Evolutionary conservation across 2,888 invertebrate species (phyloP), one percentile per base, ranked within the genome.

Genomic region (Trypoxylon attenuatum): DNA sequence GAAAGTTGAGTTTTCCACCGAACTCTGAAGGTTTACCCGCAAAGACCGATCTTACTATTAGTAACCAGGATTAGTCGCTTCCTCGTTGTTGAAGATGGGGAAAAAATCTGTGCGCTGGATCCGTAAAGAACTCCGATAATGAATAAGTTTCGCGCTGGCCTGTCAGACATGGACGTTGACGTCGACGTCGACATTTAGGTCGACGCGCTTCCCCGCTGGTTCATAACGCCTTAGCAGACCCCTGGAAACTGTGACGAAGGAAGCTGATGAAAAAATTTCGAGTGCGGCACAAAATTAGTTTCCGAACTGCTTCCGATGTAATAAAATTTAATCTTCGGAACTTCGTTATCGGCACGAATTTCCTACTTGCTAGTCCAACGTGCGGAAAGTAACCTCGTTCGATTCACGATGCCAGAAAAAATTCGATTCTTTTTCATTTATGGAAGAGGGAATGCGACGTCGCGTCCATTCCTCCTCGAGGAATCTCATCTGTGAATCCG

Each of bases 251-350:
- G 33, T 2, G 33, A 4, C 3, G 13, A 10, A 33, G 33, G 25
- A 8, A 5, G 25, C 5, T 8, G 25, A 8, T 8, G 25, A 33
- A 33, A 33, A 33, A 33, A 33, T 33, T 2, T 15, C 49, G 42
- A 19, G 45, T 25, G 47, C 22, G 47, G 49, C 19, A 51, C 42
- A 21, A 63, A 63, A 58, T 67, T 64, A 60, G 56, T 64, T 68
- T 50, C 53, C 56, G 43, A 56, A 55, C 41, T 56, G 43, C 63
- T 54, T 57, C 47, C 61, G 49, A 49, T 46, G 50, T 58, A 61
- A 69, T 69, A 43, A 65, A 65, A 61, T 61, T 65, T 65, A 65
- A 65, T 55, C 51, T 42, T 38, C 22, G 29, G 52, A 57, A 55
- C 33, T 50, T 15, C 41, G 42, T 45, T 51, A 58, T 45, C 43